phyloP scores from a whole-genome alignment of 2,888 invertebrate genomes.

The Brassicogethes aeneus region DNA sequence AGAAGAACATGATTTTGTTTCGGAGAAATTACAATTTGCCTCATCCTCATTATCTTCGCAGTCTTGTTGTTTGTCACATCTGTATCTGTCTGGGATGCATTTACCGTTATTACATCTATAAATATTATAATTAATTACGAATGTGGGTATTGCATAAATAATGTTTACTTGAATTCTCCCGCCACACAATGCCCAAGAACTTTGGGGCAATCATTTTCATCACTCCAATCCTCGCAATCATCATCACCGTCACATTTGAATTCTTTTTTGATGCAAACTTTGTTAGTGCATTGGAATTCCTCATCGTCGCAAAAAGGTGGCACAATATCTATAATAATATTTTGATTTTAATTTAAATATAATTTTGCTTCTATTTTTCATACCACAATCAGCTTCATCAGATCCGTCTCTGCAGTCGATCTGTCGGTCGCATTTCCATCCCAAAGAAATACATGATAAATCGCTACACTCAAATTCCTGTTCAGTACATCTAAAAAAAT shows the following conservation, averaged over 20 bases:
- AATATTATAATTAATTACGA: constrained; percentile 8
- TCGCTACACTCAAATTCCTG: constrained; percentile 66
- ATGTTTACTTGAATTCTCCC: constrained; percentile 59
- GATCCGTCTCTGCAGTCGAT: constrained; percentile 67
- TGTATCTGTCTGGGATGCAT: constrained; percentile 70
- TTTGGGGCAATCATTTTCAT: constrained; percentile 69
- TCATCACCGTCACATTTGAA: constrained; percentile 80
- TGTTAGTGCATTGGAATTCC: constrained; percentile 65
- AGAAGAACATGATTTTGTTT: constrained; percentile 53
- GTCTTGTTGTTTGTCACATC: constrained; percentile 72
- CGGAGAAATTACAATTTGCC: constrained; percentile 49
- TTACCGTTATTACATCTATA: constrained; percentile 63
- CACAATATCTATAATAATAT: constrained; percentile 32
- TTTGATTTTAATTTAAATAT: too few relatives aligned
- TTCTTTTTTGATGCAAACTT: constrained; percentile 62
- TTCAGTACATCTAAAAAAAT: constrained; percentile 54
- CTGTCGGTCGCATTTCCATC: constrained; percentile 69
- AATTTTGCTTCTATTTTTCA: too few relatives aligned
- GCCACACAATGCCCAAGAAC: constrained; percentile 54
- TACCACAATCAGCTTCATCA: constrained; percentile 64
- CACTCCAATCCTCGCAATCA: constrained; percentile 82
- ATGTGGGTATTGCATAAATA: neutral
- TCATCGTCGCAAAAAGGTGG: constrained; percentile 60
- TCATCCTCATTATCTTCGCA: constrained; percentile 76
- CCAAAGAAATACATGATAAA: constrained; percentile 56